These are phyloP conservation scores for Drosophila dives DNA, from an alignment of 2,888 invertebrate species.

Conservation along the genomic window DNA sequence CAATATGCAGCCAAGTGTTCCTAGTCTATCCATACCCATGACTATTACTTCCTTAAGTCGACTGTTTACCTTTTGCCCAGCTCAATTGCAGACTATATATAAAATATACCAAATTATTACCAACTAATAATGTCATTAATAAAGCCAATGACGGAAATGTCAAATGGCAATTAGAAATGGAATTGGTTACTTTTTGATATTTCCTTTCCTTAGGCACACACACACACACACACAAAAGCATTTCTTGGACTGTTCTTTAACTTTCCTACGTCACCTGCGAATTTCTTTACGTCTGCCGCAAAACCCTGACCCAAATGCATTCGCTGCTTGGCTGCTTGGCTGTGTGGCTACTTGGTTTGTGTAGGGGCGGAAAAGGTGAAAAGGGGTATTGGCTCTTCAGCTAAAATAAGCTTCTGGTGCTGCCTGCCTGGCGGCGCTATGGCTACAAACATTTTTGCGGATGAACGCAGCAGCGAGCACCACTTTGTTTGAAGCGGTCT, in stretches of 20 bases:
- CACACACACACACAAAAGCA: not conserved
- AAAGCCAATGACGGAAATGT: not conserved
- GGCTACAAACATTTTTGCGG: slow-evolving; percentile 78
- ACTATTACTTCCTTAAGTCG: not conserved
- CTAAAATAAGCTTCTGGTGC: slow-evolving; percentile 62
- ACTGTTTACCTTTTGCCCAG: not conserved
- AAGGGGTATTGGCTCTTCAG: slow-evolving; percentile 22
- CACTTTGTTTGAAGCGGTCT: slow-evolving; percentile 66
- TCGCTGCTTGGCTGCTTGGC: slow-evolving; percentile 13
- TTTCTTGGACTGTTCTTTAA: slow-evolving; percentile 36
- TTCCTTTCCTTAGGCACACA: slow-evolving; percentile 1
- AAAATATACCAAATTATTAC: not conserved
- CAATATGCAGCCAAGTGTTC: not conserved
- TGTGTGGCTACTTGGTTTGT: not conserved
- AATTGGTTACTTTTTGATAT: slow-evolving; percentile 30
- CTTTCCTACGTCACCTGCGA: slow-evolving; percentile 56
- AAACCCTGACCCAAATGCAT: slow-evolving; percentile 74
- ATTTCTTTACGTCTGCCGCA: slow-evolving; percentile 47
- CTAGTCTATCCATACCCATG: not conserved
- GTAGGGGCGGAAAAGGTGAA: not conserved
- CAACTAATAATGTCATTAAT: not conserved
- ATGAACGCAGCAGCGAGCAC: slow-evolving; percentile 72
- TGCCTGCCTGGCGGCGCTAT: slow-evolving; percentile 38
- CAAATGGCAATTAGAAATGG: not conserved
- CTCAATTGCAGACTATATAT: not conserved